A percentile compares a stretch with the other conserved stretches of the same genome.
Evolutionary conservation across 1,140 invertebrate genomes (phyloP).

Genomic region (Cryptotermes secundus): DNA sequence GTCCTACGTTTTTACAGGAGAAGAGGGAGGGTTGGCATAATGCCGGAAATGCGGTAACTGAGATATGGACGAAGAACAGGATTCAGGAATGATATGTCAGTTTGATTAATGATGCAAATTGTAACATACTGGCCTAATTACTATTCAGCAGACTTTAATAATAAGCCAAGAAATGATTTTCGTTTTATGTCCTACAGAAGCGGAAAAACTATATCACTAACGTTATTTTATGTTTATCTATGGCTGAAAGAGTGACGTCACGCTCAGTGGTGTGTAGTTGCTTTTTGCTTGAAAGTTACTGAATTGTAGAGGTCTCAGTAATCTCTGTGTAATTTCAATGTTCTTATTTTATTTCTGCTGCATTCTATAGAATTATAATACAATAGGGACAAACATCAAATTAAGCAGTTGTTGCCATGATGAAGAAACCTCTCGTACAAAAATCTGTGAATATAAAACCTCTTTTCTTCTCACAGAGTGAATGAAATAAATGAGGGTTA

Average conservation of each 20-base stretch:
- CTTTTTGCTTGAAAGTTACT: background rate
- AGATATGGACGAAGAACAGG: background rate
- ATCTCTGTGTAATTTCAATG: too few relatives aligned
- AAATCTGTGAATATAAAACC: too few relatives aligned
- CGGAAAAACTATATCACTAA: background rate
- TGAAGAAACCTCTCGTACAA: too few relatives aligned
- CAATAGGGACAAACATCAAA: too few relatives aligned
- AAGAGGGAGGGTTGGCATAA: background rate
- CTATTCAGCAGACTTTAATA: background rate
- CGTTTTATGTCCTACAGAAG: background rate
- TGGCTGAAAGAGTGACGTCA: background rate
- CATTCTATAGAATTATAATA: too few relatives aligned
- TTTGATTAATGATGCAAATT: background rate
- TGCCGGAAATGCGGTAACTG: background rate
- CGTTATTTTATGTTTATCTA: background rate
- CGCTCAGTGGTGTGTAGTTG: background rate
- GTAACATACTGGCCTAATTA: slow-evolving; percentile 17
- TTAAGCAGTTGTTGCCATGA: too few relatives aligned
- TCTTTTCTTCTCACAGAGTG: too few relatives aligned
- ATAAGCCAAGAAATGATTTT: background rate
- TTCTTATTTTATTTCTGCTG: too few relatives aligned
- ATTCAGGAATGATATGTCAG: background rate
- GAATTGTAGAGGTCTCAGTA: too few relatives aligned
- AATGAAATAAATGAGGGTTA: too few relatives aligned
- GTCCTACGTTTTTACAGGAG: background rate